A percentile compares a stretch with the other conserved stretches of the same genome.
These are phyloP conservation scores for Ips nitidus DNA, from an alignment of 1,140 invertebrate species.

Conservation along the genomic window DNA sequence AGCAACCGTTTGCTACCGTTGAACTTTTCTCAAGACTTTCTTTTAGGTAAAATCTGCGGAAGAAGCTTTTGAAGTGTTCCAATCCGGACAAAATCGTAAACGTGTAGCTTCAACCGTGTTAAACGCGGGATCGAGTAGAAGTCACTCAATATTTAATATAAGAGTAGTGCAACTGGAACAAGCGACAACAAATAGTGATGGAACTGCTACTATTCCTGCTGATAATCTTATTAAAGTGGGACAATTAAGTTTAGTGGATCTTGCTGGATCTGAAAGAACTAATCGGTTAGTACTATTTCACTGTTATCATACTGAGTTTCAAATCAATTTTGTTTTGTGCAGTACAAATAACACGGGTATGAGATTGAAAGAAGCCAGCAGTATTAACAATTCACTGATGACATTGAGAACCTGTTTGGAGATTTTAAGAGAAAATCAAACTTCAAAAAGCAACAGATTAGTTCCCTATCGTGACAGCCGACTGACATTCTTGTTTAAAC, in stretches of 20 bases:
- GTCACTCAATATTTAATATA: conserved; percentile 93
- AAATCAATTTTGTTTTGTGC: conserved; percentile 4
- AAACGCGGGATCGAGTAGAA: conserved; percentile 90
- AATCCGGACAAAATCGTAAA: conserved; percentile 79
- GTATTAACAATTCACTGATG: conserved; percentile 89
- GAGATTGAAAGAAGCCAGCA: conserved; percentile 58
- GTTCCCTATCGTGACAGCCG: conserved; percentile 95
- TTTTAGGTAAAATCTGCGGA: conserved; percentile 67
- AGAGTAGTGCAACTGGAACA: conserved; percentile 77
- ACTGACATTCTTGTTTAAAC: conserved; percentile 96
- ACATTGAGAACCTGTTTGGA: conserved; percentile 85
- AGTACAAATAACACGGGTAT: conserved; percentile 36
- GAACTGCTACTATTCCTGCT: conserved; percentile 62
- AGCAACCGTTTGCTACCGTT: too few relatives aligned
- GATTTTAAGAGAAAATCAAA: conserved; percentile 87
- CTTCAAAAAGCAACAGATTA: conserved; percentile 63
- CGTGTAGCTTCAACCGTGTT: conserved; percentile 85
- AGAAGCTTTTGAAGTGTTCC: conserved; percentile 87
- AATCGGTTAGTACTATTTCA: conserved; percentile 50
- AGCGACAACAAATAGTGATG: conserved; percentile 54
- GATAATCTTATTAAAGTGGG: conserved; percentile 69
- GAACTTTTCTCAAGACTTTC: too few relatives aligned
- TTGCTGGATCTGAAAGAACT: conserved; percentile 91
- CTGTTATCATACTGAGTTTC: not conserved
- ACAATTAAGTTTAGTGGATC: conserved; percentile 91